These are phyloP conservation scores for Phallusia fumigata DNA, from an alignment of 23 tunicate genomes.

Conservation along the genomic window DNA sequence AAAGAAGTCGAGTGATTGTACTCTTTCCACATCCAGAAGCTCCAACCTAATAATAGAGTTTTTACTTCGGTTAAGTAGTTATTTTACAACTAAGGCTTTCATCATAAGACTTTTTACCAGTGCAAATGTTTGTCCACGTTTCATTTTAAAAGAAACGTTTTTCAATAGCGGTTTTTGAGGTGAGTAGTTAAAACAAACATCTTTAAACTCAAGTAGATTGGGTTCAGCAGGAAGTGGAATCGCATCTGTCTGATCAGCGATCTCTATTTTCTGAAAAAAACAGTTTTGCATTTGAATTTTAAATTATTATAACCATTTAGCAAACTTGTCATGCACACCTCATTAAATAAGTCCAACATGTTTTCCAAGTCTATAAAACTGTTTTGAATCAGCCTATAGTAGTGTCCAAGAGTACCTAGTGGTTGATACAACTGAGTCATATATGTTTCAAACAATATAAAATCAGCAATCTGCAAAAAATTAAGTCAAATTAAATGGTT, in stretches of 20 bases:
- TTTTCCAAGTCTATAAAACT: slow-evolving; percentile 95
- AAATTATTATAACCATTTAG: not conserved
- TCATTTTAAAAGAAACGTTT: slow-evolving; percentile 60
- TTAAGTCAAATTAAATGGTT: not conserved
- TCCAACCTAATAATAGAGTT: slow-evolving; percentile 59
- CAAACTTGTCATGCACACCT: slow-evolving; percentile 31
- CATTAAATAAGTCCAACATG: slow-evolving; percentile 90
- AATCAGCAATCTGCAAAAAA: slow-evolving; percentile 74
- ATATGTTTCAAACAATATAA: slow-evolving; percentile 93
- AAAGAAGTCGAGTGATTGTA: slow-evolving; percentile 80
- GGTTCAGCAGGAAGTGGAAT: slow-evolving; percentile 27
- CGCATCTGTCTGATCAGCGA: slow-evolving; percentile 61
- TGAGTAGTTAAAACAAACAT: slow-evolving; percentile 75
- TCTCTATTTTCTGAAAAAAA: slow-evolving; percentile 60
- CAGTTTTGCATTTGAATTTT: not conserved
- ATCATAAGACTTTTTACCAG: slow-evolving; percentile 49
- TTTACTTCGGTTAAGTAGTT: too few species aligned
- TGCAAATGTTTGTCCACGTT: slow-evolving; percentile 85
- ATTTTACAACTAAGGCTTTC: too few species aligned
- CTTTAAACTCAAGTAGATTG: slow-evolving; percentile 65
- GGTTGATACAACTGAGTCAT: slow-evolving; percentile 91
- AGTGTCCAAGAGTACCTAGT: slow-evolving; percentile 86
- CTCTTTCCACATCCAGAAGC: slow-evolving; percentile 94
- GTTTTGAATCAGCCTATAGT: slow-evolving; percentile 92
- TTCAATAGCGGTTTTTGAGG: slow-evolving; percentile 70